A percentile compares a stretch with the other conserved stretches of the same genome.
These are phyloP conservation scores for Takifugu ocellatus DNA, from an alignment of 2,797 vertebrate genomes.

Conservation along the genomic window DNA sequence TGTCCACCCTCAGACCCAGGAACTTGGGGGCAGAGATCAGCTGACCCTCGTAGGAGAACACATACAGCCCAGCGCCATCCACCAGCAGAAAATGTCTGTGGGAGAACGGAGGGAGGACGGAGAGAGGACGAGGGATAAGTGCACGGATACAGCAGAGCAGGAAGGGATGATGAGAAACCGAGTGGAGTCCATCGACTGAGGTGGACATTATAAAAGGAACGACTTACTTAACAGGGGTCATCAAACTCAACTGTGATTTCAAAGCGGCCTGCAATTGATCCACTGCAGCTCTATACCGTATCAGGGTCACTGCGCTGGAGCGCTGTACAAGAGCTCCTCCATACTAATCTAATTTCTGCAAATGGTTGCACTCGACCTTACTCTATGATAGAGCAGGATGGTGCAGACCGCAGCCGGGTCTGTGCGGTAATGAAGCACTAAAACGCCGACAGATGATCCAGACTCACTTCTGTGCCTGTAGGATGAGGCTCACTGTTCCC, in stretches of 20 bases:
- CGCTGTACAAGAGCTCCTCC: conserved; percentile 63
- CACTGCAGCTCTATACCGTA: conserved; percentile 52
- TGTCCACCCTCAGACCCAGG: conserved; percentile 88
- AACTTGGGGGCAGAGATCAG: conserved; percentile 90
- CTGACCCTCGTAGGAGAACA: conserved; percentile 93
- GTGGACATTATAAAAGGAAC: conserved; percentile 31
- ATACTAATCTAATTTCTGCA: conserved; percentile 64
- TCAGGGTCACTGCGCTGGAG: conserved; percentile 45
- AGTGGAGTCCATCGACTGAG: conserved; percentile 20
- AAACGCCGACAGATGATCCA: conserved; percentile 41
- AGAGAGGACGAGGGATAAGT: not conserved
- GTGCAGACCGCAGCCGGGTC: conserved; percentile 33
- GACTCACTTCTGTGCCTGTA: conserved; percentile 91
- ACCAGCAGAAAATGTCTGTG: conserved; percentile 91
- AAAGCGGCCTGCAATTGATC: conserved; percentile 47
- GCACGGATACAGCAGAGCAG: not conserved
- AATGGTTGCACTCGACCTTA: conserved; percentile 61
- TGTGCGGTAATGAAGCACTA: not conserved
- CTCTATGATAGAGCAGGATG: conserved; percentile 51
- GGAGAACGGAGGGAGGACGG: conserved; percentile 1
- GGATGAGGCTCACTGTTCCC: conserved; percentile 92
- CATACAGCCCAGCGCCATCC: conserved; percentile 88
- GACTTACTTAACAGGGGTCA: conserved; percentile 45
- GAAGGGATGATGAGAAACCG: conserved; percentile 5
- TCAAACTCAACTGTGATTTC: conserved; percentile 43